A percentile compares a stretch with the other conserved stretches of the same genome.
Conservation (phyloP, 2,797 vertebrate genomes). For the Phalanger gymnotis region DNA sequence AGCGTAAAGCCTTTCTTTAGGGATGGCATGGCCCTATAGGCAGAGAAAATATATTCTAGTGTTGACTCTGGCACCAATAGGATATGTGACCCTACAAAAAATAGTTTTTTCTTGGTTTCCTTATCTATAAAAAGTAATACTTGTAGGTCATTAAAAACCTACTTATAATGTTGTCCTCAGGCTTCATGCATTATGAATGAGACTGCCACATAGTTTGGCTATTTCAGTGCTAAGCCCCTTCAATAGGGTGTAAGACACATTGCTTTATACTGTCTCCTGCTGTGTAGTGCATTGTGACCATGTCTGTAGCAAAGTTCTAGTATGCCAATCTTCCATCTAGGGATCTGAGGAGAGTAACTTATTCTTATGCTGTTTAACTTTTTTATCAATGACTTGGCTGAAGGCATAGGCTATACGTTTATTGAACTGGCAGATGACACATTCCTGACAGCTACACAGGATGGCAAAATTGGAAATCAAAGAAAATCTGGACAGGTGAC, state of each 20-base stretch:
- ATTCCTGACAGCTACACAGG: neutral
- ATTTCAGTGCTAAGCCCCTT: constrained; percentile 28
- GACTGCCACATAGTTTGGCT: constrained; percentile 7
- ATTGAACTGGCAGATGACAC: neutral
- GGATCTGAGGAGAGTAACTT: neutral
- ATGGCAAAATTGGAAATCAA: neutral
- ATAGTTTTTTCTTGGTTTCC: neutral
- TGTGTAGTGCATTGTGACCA: constrained; percentile 14
- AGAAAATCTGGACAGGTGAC: neutral
- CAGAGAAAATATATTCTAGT: neutral
- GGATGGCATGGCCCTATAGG: neutral
- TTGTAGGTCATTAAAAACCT: neutral
- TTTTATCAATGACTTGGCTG: neutral
- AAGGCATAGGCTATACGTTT: neutral
- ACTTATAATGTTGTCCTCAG: neutral
- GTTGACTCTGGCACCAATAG: neutral
- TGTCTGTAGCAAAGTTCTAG: neutral
- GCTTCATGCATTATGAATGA: neutral
- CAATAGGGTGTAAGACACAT: constrained; percentile 41
- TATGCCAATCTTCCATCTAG: neutral
- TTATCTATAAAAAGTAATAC: constrained; percentile 4
- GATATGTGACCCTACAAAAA: neutral
- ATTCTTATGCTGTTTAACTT: neutral
- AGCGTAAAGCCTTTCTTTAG: constrained; percentile 25
- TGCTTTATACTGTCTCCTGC: constrained; percentile 11